Evolutionary conservation across 2,113 vertebrate genomes (phyloP), one percentile per base, ranked within the genome.

Genomic region (Heptranchias perlo): DNA sequence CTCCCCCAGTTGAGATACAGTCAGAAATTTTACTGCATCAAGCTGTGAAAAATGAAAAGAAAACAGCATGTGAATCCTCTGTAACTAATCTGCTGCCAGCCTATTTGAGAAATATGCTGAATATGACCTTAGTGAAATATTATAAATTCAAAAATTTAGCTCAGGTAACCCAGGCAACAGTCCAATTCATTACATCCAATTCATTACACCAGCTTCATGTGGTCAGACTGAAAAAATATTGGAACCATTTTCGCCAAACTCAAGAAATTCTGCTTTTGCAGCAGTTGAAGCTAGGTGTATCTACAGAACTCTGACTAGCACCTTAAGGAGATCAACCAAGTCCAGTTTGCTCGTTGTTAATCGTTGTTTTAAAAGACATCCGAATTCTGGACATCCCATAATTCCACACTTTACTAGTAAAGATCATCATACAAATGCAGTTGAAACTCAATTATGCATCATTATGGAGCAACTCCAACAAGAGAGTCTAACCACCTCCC

Each of bases 1-100:
- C 47, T 96, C 65, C 7, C 61, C 96, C 52, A 96, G 96, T 61
- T 96, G 96, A 62, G 78, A 96, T 28, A 95, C 92, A 0, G 96
- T 96, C 86, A 96, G 39, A 39, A 31, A 61, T 69, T 62, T 13
- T 25, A 96, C 73, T 23, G 86, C 96, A 23, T 95, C 61, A 39
- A 95, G 2, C 96, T 96, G 58, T 31, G 8, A 64, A 47, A 93
- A 61, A 92, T 93, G 0, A 58, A 35, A 49, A 67, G 39, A 39
- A 95, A 94, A 82, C 31, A 44, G 78, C 16, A 91, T 89, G 58
- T 93, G 31, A 93, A 93, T 62, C 58, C 58, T 61, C 31, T 89
- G 49, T 7, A 44, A n/a, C 35, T 23, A 93, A 39, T 62, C 7
- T 62, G n/a, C 0, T 0, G 89, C 58, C 14, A 10, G n/a, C 1